These are phyloP conservation scores for Hirtodrosophila cameraria DNA, from an alignment of 2,888 invertebrate species.

Conservation along the genomic window DNA sequence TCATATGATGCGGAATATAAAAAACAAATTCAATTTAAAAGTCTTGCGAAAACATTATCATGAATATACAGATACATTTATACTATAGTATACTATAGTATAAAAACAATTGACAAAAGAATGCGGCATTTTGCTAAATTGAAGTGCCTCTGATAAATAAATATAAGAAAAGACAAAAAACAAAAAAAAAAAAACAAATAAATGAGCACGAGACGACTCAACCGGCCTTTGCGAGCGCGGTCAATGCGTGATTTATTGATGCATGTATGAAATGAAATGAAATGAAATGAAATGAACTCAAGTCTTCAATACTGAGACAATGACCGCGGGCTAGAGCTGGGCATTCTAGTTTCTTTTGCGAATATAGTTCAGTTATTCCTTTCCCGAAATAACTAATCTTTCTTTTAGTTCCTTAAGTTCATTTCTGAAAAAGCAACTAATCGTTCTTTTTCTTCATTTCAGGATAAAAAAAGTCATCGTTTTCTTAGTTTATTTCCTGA, in stretches of 20 bases:
- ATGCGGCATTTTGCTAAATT: conserved; percentile 69
- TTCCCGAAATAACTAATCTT: too few relatives aligned
- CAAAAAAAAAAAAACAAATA: too few relatives aligned
- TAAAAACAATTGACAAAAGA: conserved; percentile 63
- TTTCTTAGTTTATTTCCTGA: too few relatives aligned
- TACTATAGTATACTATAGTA: conserved; percentile 18
- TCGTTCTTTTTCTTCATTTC: too few relatives aligned
- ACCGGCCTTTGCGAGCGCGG: conserved; percentile 28
- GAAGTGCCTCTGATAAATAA: conserved; percentile 66
- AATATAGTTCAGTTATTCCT: too few relatives aligned
- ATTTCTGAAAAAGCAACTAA: too few relatives aligned
- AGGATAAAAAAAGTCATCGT: too few relatives aligned
- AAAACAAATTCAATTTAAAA: conserved; percentile 8
- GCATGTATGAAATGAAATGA: conserved; percentile 55
- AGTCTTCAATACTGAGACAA: conserved; percentile 14
- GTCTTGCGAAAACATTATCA: conserved; percentile 10
- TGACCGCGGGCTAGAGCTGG: too few relatives aligned
- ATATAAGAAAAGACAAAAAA: too few relatives aligned
- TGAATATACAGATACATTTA: conserved; percentile 1
- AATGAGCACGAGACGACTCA: conserved; percentile 11
- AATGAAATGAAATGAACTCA: conserved; percentile 33
- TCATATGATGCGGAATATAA: conserved; percentile 28
- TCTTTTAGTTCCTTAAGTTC: too few relatives aligned
- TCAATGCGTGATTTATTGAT: conserved; percentile 71
- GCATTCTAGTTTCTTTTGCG: too few relatives aligned